Evolutionary conservation across 2,797 vertebrate genomes (phyloP).

Genomic region (Dendrocincla tyrannina): DNA sequence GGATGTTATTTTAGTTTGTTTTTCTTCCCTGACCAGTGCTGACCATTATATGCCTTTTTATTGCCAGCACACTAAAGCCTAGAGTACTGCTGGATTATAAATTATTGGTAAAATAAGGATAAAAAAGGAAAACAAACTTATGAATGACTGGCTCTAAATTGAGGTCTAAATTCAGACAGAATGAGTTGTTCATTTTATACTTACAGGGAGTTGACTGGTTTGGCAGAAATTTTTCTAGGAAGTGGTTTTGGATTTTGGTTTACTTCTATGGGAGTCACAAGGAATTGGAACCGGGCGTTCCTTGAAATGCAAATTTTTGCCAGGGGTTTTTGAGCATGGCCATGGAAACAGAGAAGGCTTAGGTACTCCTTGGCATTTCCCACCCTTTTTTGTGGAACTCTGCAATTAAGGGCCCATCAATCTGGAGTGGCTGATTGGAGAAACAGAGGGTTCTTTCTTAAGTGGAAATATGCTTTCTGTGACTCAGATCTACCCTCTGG

Average conservation of each 20-base stretch:
- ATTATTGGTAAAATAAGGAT: background rate
- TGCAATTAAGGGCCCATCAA: slow-evolving; percentile 69
- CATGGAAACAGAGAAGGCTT: slow-evolving; percentile 48
- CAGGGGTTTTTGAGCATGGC: slow-evolving; percentile 53
- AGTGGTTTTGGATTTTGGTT: slow-evolving; percentile 55
- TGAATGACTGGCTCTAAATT: background rate
- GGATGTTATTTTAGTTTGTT: background rate
- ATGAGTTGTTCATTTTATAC: slow-evolving; percentile 2
- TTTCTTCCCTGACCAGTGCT: background rate
- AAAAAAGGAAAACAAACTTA: background rate
- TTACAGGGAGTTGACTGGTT: slow-evolving; percentile 1
- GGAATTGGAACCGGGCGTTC: slow-evolving; percentile 46
- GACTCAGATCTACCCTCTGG: slow-evolving; percentile 48
- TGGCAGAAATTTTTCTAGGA: slow-evolving; percentile 58
- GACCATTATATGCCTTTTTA: background rate
- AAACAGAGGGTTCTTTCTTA: slow-evolving; percentile 57
- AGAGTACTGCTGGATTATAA: background rate
- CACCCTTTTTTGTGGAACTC: slow-evolving; percentile 46
- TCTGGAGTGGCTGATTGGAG: slow-evolving; percentile 35
- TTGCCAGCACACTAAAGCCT: background rate
- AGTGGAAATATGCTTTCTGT: slow-evolving; percentile 54
- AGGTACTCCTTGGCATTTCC: slow-evolving; percentile 50
- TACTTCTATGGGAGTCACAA: background rate
- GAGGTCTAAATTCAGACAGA: background rate
- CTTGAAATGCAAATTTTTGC: slow-evolving; percentile 64